Base-by-base conservation (phyloP, 2,797 vertebrate species). In the Tangara arthus region DNA sequence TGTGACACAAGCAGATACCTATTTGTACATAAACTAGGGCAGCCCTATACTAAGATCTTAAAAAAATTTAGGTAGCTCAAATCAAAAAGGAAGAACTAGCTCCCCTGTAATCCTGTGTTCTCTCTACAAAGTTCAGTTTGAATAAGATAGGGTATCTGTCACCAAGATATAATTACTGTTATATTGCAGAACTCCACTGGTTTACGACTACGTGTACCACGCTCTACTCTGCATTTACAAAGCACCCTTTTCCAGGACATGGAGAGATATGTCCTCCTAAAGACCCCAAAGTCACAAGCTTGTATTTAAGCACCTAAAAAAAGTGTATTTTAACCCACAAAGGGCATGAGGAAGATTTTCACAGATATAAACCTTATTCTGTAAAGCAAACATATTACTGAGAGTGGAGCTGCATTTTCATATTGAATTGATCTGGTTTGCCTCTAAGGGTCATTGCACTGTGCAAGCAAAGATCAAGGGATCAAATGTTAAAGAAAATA, bases 141-240 rank as follows among this genome's bases (percentile, higher is more conserved):
- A 81, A 61, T 42, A 79, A 91, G 32, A 32, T 19, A 69, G 9
- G 10, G 3, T 68, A 55, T 59, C 39, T 83, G 27, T 56, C 50
- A 69, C 46, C 35, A 52, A 41, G 34, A 41, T 30, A 27, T 23
- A 83, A 66, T 69, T 76, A 35, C 41, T 63, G 35, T 3, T 52
- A 41, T 61, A 82, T 19, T 80, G 19, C 23, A 73, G 52, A 71
- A 79, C 65, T 86, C 32, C 20, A 9, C 2, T 75, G n/a, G 7
- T 17, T 83, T 81, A 34, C 3, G 0, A 41, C 39, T 68, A 5
- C 2, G 2, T 65, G 32, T 52, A 23, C 24, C 20, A 42, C 0
- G 0, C 8, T 72, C 11, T 66, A 12, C 27, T 81, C 32, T 66
- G 32, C 49, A 44, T 55, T 71, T 87, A 42, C 13, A 37, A 75